Evolutionary conservation across 2,797 vertebrate genomes (phyloP).

Genomic region (Galaxias olidus): DNA sequence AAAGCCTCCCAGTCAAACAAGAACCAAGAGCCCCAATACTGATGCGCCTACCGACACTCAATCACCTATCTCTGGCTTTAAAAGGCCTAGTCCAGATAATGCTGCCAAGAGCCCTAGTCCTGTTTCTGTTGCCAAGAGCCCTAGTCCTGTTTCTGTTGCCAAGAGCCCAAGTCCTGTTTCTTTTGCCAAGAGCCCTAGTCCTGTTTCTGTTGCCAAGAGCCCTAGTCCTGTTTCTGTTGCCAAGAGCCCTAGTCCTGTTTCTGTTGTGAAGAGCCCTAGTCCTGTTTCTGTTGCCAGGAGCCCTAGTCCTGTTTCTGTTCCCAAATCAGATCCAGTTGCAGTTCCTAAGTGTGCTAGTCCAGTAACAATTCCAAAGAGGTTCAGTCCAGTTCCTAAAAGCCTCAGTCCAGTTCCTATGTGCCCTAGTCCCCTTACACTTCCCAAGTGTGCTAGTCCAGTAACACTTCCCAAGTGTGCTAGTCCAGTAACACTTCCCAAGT

Average conservation of each 20-base stretch:
- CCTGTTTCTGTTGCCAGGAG: conserved; percentile 28
- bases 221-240: conserved; percentile 34
- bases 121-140: conserved; percentile 12
- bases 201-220: conserved; percentile 1
- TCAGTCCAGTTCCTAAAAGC: conserved; percentile 20
- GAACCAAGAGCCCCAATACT: conserved; percentile 16
- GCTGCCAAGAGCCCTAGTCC: conserved; percentile 22
- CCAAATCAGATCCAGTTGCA: not conserved
- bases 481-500: conserved; percentile 28
- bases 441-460: conserved; percentile 21
- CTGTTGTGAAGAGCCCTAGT: conserved; percentile 34
- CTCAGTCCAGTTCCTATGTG: not conserved
- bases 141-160: conserved; percentile 37
- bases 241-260: conserved; percentile 38
- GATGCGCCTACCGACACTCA: conserved; percentile 13
- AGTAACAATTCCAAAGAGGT: conserved; percentile 10
- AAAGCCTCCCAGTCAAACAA: conserved; percentile 24
- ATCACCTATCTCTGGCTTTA: conserved; percentile 9
- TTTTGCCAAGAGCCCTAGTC: conserved; percentile 8
- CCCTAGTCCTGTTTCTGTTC: conserved; percentile 30
- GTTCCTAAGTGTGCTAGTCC: conserved; percentile 20
- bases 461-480: conserved; percentile 17
- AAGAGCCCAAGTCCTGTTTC: conserved; percentile 30
- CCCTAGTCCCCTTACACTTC: conserved; percentile 12
- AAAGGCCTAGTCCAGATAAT: conserved; percentile 1